Percentiles rank a stretch among this genome's conserved stretches.
Conservation (phyloP, 35 echinoderm and acorn worm species). For the Amphiura filiformis region DNA sequence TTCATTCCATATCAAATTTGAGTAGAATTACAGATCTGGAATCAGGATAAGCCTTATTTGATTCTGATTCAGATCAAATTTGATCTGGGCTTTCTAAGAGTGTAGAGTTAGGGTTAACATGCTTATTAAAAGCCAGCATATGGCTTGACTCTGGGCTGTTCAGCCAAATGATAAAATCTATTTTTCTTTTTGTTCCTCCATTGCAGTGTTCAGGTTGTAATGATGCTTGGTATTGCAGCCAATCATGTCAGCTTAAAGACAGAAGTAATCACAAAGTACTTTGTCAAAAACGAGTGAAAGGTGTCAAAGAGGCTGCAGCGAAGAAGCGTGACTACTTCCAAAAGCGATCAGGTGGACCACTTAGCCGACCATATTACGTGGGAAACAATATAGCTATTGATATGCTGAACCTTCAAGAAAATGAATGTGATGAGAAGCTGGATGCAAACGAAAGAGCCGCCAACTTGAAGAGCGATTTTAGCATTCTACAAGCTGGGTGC, state of each 20-base stretch:
- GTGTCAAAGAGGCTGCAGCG: neutral
- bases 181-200: neutral
- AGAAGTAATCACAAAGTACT: neutral
- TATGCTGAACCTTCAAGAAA: neutral
- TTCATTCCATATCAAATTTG: no score
- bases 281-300: neutral
- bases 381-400: neutral
- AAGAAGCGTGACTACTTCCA: neutral
- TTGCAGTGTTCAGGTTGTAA: conserved; percentile 2
- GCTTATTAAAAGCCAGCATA: no score
- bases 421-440: neutral
- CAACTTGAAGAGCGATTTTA: conserved; percentile 10
- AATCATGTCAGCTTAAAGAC: neutral
- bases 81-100: no score
- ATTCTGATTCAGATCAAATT: no score
- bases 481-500: conserved; percentile 25
- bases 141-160: no score
- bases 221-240: conserved; percentile 1
- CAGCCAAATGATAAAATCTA: no score
- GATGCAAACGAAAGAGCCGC: neutral
- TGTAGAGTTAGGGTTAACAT: no score
- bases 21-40: no score
- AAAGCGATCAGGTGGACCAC: neutral
- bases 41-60: no score
- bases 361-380: neutral